Percentiles rank a stretch among this genome's conserved stretches.
These are phyloP conservation scores for Phoxinus dragarum DNA, from an alignment of 2,797 vertebrate genomes.

Conservation along the genomic window DNA sequence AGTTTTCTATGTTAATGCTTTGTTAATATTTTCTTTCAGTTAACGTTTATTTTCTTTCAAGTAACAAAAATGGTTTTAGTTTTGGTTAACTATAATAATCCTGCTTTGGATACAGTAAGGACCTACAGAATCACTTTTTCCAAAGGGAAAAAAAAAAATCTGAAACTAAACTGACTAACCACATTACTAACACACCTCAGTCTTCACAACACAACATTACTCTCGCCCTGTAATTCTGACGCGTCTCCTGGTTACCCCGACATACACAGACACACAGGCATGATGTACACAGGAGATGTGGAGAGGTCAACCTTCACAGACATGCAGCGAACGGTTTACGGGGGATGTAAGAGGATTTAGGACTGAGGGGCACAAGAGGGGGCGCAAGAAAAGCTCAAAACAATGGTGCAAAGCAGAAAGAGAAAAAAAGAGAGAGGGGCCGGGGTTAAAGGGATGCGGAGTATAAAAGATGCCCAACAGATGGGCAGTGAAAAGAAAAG, in stretches of 20 bases:
- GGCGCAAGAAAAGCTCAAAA: slow-evolving; percentile 52
- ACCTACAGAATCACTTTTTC: slow-evolving; percentile 15
- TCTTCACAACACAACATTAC: slow-evolving; percentile 53
- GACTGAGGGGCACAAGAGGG: slow-evolving; percentile 42
- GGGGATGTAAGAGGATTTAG: slow-evolving; percentile 43
- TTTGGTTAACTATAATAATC: slow-evolving; percentile 12
- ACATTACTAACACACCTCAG: slow-evolving; percentile 61
- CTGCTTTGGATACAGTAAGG: not conserved
- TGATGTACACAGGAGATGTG: not conserved
- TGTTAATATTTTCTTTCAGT: not conserved
- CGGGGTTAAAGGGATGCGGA: slow-evolving; percentile 48
- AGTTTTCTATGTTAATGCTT: too few relatives aligned
- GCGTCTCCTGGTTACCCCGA: slow-evolving; percentile 10
- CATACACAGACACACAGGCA: slow-evolving; percentile 21
- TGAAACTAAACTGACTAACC: slow-evolving; percentile 56
- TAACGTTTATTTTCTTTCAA: not conserved
- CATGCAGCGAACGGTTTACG: slow-evolving; percentile 4
- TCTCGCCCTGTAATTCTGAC: slow-evolving; percentile 42
- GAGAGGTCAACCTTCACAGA: slow-evolving; percentile 8
- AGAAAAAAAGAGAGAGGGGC: slow-evolving; percentile 51
- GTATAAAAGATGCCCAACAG: slow-evolving; percentile 61
- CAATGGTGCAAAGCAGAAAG: slow-evolving; percentile 50
- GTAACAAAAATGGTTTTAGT: not conserved
- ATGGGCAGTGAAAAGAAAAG: slow-evolving; percentile 63
- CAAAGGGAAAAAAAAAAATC: not conserved